Base-by-base conservation (phyloP, 2,888 invertebrate species). In the Phrixothrix hirtus region DNA sequence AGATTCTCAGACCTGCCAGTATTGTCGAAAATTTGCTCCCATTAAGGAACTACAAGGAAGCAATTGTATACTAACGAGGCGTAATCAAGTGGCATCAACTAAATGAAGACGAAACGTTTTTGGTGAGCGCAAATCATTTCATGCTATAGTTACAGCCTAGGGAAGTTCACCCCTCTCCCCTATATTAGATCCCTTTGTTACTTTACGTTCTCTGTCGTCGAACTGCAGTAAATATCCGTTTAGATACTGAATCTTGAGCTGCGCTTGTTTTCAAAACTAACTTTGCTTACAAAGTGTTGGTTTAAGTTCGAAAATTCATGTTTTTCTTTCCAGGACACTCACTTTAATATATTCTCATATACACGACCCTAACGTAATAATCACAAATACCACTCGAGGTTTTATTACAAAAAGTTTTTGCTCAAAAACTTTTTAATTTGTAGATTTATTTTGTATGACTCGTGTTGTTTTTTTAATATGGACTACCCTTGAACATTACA, bases 61-160 rank as follows among this genome's bases (percentile, higher is more conserved):
- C 49, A 50, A 50, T 50, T 50, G 43, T 31, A 48, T 36, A 44
- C 44, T 50, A 50, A 50, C 50, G 38, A 50, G 44, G 36, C 29
- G 38, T 50, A 50, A 50, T 50, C 44, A 50, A 50, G 44, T 32
- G 32, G 50, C 38, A 50, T 50, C 42, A 43, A 50, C 30, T 50
- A 50, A 50, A 50, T 50, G 50, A 50, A 50, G 50, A 50, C 32
- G 50, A 52, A 42, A 34, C 46, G 45, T 52, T 52, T 46, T 46
- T 46, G 52, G 52, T 52, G 41, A 52, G 39, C 35, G 46, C 45
- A 52, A 52, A 52, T 52, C 36, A 46, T 52, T 52, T 52, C 39
- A 41, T 50, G 52, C 46, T 46, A 35, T 35, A 45, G n/a, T n/a
- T n/a, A 39, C 32, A 39, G 38, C 34, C 34, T 45, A 45, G 36